These are phyloP conservation scores for Alethe castanea DNA, from an alignment of 2,113 vertebrate species.

Conservation along the genomic window DNA sequence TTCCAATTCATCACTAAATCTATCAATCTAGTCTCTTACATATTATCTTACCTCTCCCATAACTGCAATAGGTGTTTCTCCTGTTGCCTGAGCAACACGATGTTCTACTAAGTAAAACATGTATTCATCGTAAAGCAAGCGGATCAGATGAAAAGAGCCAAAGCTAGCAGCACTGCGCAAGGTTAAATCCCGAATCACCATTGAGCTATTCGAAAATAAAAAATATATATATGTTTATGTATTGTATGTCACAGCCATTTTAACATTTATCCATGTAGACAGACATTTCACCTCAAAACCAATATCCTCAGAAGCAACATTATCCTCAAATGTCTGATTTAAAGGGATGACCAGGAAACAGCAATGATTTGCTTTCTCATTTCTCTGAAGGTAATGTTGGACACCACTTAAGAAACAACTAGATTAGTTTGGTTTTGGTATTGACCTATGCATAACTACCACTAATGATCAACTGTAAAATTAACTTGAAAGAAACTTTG, in stretches of 20 bases:
- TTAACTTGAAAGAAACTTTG: not conserved
- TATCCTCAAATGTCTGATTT: not conserved
- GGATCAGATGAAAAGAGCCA: conserved; percentile 85
- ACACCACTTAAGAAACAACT: not conserved
- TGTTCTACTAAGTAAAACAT: conserved; percentile 87
- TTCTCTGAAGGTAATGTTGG: not conserved
- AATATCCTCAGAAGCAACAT: not conserved
- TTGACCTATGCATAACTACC: not conserved
- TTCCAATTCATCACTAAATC: not conserved
- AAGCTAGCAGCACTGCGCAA: conserved; percentile 85
- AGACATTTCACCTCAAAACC: not conserved
- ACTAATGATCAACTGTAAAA: not conserved
- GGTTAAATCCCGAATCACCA: conserved; percentile 85
- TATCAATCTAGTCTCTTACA: not conserved
- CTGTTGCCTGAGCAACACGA: conserved; percentile 83
- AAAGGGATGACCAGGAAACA: not conserved
- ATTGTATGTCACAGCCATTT: not conserved
- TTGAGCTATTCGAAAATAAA: conserved; percentile 75
- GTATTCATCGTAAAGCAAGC: conserved; percentile 82
- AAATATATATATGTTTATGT: conserved; percentile 39
- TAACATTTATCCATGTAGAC: not conserved
- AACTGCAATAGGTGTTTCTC: conserved; percentile 84
- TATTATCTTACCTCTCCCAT: conserved; percentile 82
- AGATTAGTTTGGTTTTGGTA: not conserved
- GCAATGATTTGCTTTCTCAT: not conserved